Base-by-base conservation (phyloP, 2,113 vertebrate species). In the Salvelinus sp. region DNA sequence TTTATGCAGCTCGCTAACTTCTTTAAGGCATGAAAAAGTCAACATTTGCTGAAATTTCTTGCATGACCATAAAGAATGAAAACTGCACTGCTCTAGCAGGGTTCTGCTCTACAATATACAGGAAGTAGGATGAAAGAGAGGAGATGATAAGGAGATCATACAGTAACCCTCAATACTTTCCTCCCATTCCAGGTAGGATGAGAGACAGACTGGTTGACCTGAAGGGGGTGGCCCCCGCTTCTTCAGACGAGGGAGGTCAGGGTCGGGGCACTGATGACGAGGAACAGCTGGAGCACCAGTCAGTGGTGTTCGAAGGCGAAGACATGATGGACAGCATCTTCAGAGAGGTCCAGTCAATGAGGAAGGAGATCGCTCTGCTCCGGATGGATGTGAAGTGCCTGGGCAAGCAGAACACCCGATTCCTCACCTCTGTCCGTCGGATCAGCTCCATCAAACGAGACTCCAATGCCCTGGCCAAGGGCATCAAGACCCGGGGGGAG, bases 361-460 rank as follows among this genome's bases (percentile, higher is more conserved):
- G 94, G 84, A 92, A 92, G 73, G 96, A 97, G 83, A 97, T 94
- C 12, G 81, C 88, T 57, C 87, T 92, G 50, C 87, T 98, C 33
- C 91, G 88, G 57, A 75, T 91, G 1, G 97, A 99, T 10, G 94
- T 99, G 80, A 96, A 88, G 86, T 92, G 95, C 0, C 92, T 99
- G 25, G 91, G 94, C 20, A 98, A 98, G 88, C 97, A 99, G 89
- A 99, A 96, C 79, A 91, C 67, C 1, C 94, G 97, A 76, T 98
- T 99, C 89, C 96, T 99, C 79, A 98, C 96, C 16, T 99, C 98
- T 0, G 95, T 99, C 91, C 90, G 97, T 79, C 95, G 97, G 25
- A 88, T 99, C 22, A 99, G 98, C 89, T 98, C 97, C 94, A 99
- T 99, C 90, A 99, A 98, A 77, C 92, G 97, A 4, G 97, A 98